phyloP scores from a whole-genome alignment of 2,113 vertebrate species.

The Zosterops pallidus region DNA sequence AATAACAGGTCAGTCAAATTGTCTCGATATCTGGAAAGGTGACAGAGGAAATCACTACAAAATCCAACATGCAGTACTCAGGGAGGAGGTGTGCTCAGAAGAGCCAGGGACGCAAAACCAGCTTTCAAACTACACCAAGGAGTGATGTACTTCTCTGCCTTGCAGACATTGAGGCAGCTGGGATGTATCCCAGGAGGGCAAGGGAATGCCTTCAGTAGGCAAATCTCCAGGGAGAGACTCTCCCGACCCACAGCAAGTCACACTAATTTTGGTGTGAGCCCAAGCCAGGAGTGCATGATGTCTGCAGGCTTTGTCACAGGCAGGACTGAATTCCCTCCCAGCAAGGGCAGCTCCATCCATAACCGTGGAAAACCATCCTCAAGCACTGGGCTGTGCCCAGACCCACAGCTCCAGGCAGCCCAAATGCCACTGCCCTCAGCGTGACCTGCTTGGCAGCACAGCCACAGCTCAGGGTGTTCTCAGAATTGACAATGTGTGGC shows the following conservation, averaged over 20 bases:
- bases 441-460: neutral
- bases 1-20: neutral
- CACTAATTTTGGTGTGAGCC: neutral
- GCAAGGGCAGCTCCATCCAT: neutral
- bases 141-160: neutral
- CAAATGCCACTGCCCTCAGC: neutral
- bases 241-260: neutral
- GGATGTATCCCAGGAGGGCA: accelerated
- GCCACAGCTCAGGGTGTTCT: neutral
- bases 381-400: neutral
- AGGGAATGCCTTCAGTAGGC: neutral
- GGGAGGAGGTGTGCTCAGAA: neutral
- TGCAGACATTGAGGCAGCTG: neutral
- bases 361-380: neutral
- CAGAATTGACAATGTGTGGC: neutral
- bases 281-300: neutral
- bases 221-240: neutral
- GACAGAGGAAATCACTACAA: neutral
- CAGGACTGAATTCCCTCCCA: neutral
- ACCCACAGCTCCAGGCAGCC: neutral
- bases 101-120: neutral
- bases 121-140: neutral
- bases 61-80: neutral
- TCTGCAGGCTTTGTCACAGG: neutral
- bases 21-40: neutral